Conservation (phyloP, 1,140 invertebrate genomes). For the Melitaea cinxia region DNA sequence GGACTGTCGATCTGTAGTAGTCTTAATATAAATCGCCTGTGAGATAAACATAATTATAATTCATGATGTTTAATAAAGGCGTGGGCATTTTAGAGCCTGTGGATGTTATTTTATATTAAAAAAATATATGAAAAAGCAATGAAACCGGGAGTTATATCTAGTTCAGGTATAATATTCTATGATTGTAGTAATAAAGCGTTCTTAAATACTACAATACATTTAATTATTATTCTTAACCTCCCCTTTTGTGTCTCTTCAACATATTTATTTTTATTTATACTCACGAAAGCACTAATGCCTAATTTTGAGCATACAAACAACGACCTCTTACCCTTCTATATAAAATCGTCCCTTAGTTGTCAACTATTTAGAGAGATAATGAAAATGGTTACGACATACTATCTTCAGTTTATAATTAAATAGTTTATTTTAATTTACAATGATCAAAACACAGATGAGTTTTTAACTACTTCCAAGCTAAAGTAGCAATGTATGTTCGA, state of each 20-base stretch:
- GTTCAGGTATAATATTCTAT: no score
- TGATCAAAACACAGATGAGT: not conserved
- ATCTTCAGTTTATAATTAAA: not conserved
- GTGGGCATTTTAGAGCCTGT: no score
- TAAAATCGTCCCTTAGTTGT: constrained; percentile 15
- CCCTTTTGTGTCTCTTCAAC: not conserved
- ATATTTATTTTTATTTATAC: not conserved
- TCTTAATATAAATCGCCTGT: no score
- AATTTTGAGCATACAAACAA: constrained; percentile 4
- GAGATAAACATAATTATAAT: no score
- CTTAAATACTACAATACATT: not conserved
- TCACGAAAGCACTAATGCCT: not conserved
- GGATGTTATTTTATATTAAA: no score
- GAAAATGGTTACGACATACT: not conserved
- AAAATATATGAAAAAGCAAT: no score
- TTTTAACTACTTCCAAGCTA: not conserved
- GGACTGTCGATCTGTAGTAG: no score
- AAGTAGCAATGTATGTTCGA: not conserved
- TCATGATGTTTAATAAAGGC: no score
- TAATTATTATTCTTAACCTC: not conserved
- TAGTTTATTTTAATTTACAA: not conserved
- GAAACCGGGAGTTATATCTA: no score
- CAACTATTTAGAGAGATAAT: constrained; percentile 24
- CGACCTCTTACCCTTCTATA: constrained; percentile 16
- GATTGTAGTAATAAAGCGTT: no score